phyloP scores from a whole-genome alignment of 1,140 invertebrate genomes.

The Battus philenor region DNA sequence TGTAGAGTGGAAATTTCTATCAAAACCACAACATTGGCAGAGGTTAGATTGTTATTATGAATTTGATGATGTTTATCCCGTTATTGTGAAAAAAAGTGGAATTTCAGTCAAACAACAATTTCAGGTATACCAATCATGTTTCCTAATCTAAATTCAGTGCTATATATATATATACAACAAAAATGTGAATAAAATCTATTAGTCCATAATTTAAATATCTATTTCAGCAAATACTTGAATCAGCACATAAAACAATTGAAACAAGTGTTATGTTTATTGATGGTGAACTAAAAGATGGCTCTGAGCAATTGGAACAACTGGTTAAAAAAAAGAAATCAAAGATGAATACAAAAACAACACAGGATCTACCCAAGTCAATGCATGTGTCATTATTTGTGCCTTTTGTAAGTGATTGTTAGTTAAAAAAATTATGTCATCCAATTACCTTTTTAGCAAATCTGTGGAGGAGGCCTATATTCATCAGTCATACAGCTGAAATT shows the following conservation, averaged over 20 bases:
- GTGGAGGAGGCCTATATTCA: not conserved
- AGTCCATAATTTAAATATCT: constrained; percentile 8
- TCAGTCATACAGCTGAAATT: too few relatives aligned
- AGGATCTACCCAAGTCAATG: constrained; percentile 67
- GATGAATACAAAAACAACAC: constrained; percentile 47
- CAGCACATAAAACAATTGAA: constrained; percentile 76
- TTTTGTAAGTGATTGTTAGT: constrained; percentile 77
- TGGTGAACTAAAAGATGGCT: constrained; percentile 75
- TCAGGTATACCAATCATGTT: too few relatives aligned
- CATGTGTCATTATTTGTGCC: constrained; percentile 78
- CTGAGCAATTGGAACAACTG: constrained; percentile 76
- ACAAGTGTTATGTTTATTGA: constrained; percentile 79
- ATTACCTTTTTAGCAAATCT: not conserved
- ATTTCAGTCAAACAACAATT: constrained; percentile 80
- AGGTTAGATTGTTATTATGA: constrained; percentile 82
- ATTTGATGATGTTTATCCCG: constrained; percentile 81
- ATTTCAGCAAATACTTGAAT: constrained; percentile 78
- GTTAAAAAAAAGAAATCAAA: constrained; percentile 76
- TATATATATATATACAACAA: too few relatives aligned
- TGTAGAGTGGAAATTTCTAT: constrained; percentile 80
- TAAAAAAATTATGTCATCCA: not conserved
- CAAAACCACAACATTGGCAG: constrained; percentile 80
- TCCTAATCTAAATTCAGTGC: too few relatives aligned
- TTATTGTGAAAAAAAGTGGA: constrained; percentile 76
- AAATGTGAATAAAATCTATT: not conserved